Evolutionary conservation across 2,888 invertebrate genomes (phyloP).

Genomic region (Andrena fulva): DNA sequence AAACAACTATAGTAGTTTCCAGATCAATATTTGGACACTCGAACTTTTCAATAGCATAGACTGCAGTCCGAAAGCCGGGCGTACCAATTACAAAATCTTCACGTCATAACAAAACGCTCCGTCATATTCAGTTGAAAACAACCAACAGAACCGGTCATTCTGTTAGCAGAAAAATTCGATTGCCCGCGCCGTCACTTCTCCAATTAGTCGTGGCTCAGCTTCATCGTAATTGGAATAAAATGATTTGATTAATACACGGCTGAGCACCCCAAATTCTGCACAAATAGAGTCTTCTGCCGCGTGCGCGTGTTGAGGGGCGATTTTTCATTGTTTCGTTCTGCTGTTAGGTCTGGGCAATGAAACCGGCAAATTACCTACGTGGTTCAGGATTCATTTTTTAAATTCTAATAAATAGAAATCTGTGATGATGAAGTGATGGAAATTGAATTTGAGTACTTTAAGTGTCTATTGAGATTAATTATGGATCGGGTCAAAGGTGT

Average conservation of each 20-base stretch:
- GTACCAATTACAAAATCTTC: conserved; percentile 43
- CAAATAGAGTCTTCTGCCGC: background rate
- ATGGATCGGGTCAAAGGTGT: too few species aligned
- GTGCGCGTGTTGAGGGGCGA: background rate
- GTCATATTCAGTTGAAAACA: conserved; percentile 41
- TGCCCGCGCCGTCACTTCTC: conserved; percentile 30
- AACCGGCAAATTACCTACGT: too few species aligned
- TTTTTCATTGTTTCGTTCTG: background rate
- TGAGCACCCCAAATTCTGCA: background rate
- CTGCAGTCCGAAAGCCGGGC: background rate
- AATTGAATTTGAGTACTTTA: too few species aligned
- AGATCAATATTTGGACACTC: conserved; percentile 12
- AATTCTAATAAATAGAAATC: too few species aligned
- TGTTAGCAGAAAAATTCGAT: conserved; percentile 44
- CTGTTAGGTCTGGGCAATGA: background rate
- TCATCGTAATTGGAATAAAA: conserved; percentile 21
- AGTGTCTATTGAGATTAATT: too few species aligned
- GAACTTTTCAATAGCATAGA: conserved; percentile 16
- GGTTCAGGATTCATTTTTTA: too few species aligned
- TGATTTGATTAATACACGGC: conserved; percentile 35
- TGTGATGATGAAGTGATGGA: too few species aligned
- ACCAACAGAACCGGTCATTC: conserved; percentile 40
- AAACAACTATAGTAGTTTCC: background rate
- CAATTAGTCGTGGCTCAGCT: conserved; percentile 37
- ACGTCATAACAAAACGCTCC: conserved; percentile 35